phyloP scores from a whole-genome alignment of 1,140 invertebrate species.

The Holotrichia oblita region DNA sequence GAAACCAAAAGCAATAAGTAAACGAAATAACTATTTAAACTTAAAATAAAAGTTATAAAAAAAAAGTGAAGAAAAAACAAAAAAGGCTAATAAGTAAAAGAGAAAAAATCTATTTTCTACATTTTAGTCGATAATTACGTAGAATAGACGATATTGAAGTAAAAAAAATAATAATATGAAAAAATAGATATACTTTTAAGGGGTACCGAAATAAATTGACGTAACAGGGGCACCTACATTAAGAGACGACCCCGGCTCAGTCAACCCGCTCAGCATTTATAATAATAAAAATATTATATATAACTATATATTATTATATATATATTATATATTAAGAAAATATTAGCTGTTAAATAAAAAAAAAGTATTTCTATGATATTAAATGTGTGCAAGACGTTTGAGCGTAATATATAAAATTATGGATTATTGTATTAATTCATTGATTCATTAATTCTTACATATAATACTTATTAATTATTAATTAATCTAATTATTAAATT shows the following conservation, averaged over 20 bases:
- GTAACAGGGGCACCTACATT: conserved; percentile 48
- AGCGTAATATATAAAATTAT: conserved; percentile 47
- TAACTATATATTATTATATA: conserved; percentile 57
- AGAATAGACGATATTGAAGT: conserved; percentile 44
- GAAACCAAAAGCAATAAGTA: conserved; percentile 62
- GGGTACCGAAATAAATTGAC: neutral
- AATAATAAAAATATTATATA: conserved; percentile 53
- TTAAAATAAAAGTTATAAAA: conserved; percentile 36
- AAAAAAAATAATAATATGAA: conserved; percentile 12
- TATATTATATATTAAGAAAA: conserved; percentile 46
- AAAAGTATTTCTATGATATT: conserved; percentile 59
- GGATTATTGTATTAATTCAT: neutral
- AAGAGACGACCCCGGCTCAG: conserved; percentile 55
- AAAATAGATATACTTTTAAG: neutral
- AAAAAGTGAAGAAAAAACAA: conserved; percentile 3
- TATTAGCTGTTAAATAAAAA: conserved; percentile 53
- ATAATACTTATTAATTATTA: neutral
- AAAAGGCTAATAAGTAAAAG: conserved; percentile 15
- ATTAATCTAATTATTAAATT: conserved; percentile 12
- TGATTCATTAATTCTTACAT: neutral
- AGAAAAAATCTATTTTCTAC: conserved; percentile 56
- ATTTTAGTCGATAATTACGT: conserved; percentile 49
- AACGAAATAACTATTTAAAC: conserved; percentile 51
- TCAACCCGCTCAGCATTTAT: conserved; percentile 60
- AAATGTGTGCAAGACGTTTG: conserved; percentile 55